phyloP scores from a whole-genome alignment of 1,140 invertebrate species.

The Micrasema longulum region DNA sequence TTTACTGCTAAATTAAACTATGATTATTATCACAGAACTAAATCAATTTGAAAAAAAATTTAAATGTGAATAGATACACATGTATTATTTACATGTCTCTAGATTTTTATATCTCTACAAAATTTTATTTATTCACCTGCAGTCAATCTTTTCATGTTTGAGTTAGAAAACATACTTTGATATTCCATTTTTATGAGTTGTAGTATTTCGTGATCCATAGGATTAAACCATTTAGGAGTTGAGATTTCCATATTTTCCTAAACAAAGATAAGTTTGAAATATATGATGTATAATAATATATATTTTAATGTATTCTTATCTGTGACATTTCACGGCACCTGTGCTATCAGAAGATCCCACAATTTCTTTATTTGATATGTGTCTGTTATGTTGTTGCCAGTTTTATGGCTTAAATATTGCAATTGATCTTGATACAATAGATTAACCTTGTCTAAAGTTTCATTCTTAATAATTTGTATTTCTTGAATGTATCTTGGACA shows the following conservation, averaged over 20 bases:
- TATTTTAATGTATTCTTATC: too few relatives aligned
- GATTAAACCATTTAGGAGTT: slow-evolving; percentile 67
- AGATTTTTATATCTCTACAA: too few relatives aligned
- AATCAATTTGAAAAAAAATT: too few relatives aligned
- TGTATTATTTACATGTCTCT: too few relatives aligned
- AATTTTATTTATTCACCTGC: slow-evolving; percentile 58
- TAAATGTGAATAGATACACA: too few relatives aligned
- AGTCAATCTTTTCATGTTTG: slow-evolving; percentile 62
- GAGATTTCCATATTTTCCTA: slow-evolving; percentile 66
- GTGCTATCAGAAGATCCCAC: slow-evolving; percentile 64
- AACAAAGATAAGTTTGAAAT: slow-evolving; percentile 7
- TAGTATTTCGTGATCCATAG: slow-evolving; percentile 64
- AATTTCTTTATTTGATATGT: slow-evolving; percentile 62
- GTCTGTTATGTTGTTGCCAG: slow-evolving; percentile 62
- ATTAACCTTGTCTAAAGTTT: slow-evolving; percentile 60
- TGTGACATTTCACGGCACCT: slow-evolving; percentile 57
- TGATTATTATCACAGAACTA: too few relatives aligned
- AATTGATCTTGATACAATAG: slow-evolving; percentile 63
- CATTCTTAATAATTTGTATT: slow-evolving; percentile 61
- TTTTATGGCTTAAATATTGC: slow-evolving; percentile 65
- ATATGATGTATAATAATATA: too few relatives aligned
- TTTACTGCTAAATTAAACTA: too few relatives aligned
- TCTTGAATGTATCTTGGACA: slow-evolving; percentile 64
- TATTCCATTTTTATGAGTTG: slow-evolving; percentile 63
- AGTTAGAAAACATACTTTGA: slow-evolving; percentile 66